phyloP scores from a whole-genome alignment of 2,797 vertebrate species.

The Mycteria americana region DNA sequence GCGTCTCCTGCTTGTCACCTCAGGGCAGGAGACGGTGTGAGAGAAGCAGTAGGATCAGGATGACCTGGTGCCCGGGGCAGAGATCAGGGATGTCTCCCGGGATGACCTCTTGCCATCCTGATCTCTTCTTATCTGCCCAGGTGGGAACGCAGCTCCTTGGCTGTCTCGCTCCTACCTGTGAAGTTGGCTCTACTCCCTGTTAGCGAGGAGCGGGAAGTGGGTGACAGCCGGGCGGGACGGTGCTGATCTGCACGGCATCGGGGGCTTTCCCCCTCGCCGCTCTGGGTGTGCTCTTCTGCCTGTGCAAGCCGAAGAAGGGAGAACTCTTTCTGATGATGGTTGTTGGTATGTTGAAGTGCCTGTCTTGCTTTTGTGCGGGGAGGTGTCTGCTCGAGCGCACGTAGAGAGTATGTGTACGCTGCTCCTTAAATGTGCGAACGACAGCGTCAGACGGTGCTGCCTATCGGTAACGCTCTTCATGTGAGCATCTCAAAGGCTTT shows the following conservation, averaged over 20 bases:
- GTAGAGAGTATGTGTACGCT: background rate
- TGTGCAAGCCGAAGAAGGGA: background rate
- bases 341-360: background rate
- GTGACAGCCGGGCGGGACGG: background rate
- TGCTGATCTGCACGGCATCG: background rate
- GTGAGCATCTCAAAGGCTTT: background rate
- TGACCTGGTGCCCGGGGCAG: background rate
- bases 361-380: background rate
- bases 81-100: constrained; percentile 1
- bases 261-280: background rate
- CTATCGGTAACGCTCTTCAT: rapidly evolving
- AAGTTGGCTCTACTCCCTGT: background rate
- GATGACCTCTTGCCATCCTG: constrained; percentile 34
- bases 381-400: background rate
- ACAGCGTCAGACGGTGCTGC: background rate
- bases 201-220: background rate
- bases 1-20: background rate
- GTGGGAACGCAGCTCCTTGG: background rate
- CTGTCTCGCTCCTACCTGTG: background rate
- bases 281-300: background rate
- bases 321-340: background rate
- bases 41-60: background rate
- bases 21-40: background rate
- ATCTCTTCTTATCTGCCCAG: constrained; percentile 42
- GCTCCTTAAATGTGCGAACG: background rate